A percentile compares a stretch with the other conserved stretches of the same genome.
Evolutionary conservation across 2,888 invertebrate genomes (phyloP).

Genomic region (Aphodius granarius): DNA sequence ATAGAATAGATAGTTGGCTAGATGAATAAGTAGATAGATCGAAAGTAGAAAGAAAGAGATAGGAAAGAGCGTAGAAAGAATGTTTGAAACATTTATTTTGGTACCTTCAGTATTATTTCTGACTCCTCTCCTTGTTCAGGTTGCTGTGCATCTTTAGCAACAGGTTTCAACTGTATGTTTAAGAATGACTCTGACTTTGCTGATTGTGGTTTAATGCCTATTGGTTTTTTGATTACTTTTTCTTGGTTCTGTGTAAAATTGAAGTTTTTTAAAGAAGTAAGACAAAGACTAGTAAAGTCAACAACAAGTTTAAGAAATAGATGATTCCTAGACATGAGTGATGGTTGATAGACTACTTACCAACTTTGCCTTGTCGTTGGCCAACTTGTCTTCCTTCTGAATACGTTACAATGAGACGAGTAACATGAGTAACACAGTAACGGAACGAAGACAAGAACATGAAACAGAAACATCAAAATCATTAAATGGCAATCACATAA

Average conservation of each 20-base stretch:
- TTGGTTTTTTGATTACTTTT: neutral
- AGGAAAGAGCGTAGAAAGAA: slow-evolving; percentile 12
- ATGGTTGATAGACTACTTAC: slow-evolving; percentile 31
- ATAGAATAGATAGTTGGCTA: slow-evolving; percentile 7
- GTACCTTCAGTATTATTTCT: slow-evolving; percentile 52
- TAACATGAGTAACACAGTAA: too few relatives aligned
- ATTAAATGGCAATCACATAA: slow-evolving; percentile 21
- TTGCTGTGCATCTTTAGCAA: slow-evolving; percentile 52
- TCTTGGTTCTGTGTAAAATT: slow-evolving; percentile 2
- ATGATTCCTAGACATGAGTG: neutral
- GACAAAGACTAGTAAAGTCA: slow-evolving; percentile 16
- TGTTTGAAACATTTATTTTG: slow-evolving; percentile 10
- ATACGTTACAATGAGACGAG: slow-evolving; percentile 20
- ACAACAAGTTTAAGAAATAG: neutral
- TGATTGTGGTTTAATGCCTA: slow-evolving; percentile 35
- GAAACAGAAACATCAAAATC: slow-evolving; percentile 4
- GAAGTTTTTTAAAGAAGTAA: slow-evolving; percentile 1
- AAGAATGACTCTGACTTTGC: slow-evolving; percentile 60
- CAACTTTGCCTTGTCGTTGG: slow-evolving; percentile 36
- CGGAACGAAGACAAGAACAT: slow-evolving; percentile 2
- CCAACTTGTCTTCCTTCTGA: slow-evolving; percentile 37
- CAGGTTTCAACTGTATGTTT: slow-evolving; percentile 64
- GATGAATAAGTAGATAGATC: slow-evolving; percentile 10
- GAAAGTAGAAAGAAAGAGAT: slow-evolving; percentile 21
- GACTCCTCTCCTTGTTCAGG: slow-evolving; percentile 42